These are phyloP conservation scores for Aphelinus certus DNA, from an alignment of 1,140 invertebrate genomes.

Conservation along the genomic window DNA sequence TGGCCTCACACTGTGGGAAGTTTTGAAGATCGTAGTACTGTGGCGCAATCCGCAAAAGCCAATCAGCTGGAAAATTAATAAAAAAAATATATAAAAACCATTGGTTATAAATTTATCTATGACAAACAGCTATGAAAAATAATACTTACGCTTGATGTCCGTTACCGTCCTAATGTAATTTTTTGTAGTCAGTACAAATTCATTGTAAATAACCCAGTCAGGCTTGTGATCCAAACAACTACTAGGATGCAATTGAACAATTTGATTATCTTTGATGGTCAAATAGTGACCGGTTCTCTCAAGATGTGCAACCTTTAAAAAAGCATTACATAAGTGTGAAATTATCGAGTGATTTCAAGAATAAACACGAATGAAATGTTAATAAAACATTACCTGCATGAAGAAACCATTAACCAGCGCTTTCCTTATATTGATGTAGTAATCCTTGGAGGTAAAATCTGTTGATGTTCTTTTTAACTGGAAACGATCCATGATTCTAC, in stretches of 20 bases:
- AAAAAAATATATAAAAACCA: slow-evolving; percentile 15
- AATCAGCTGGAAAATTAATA: slow-evolving; percentile 77
- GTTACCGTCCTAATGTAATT: slow-evolving; percentile 99
- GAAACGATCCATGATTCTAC: slow-evolving; percentile 92
- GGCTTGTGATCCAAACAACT: slow-evolving; percentile 99
- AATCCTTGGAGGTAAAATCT: slow-evolving; percentile 98
- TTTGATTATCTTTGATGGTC: slow-evolving; percentile 99
- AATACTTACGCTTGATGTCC: slow-evolving; percentile 93
- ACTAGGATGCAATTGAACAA: slow-evolving; percentile 98
- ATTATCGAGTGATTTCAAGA: background rate
- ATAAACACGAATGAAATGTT: background rate
- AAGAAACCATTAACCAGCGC: slow-evolving; percentile 98
- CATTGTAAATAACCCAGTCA: slow-evolving; percentile 99
- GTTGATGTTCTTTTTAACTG: slow-evolving; percentile 93
- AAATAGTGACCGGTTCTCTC: slow-evolving; percentile 96
- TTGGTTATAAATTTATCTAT: background rate
- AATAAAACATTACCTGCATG: slow-evolving; percentile 86
- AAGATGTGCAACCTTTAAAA: slow-evolving; percentile 86
- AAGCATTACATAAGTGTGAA: slow-evolving; percentile 11
- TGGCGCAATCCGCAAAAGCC: slow-evolving; percentile 94
- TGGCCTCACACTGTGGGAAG: slow-evolving; percentile 97
- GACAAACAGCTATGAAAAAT: background rate
- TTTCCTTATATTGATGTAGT: slow-evolving; percentile 98
- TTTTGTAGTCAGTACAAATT: slow-evolving; percentile 99
- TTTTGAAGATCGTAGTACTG: slow-evolving; percentile 98